Evolutionary conservation across 1,140 invertebrate genomes (phyloP).

Genomic region (Trichomalopsis sarcophagae): DNA sequence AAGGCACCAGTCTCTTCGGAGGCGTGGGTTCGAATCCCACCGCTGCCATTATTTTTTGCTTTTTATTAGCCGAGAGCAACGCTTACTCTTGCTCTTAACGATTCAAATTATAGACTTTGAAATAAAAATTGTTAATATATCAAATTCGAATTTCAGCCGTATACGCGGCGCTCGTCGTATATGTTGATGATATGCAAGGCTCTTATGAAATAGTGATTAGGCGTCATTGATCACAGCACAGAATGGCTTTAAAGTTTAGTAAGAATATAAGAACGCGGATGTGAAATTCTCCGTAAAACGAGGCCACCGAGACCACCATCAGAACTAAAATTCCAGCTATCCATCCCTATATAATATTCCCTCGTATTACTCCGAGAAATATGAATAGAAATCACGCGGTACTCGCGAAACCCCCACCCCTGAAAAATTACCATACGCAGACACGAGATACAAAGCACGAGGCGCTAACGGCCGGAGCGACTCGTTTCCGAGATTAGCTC

Average conservation of each 20-base stretch:
- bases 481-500: background rate
- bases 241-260: no score
- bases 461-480: background rate
- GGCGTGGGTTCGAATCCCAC: conserved; percentile 99
- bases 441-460: background rate
- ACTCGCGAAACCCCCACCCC: background rate
- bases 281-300: no score
- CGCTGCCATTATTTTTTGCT: conserved; percentile 79
- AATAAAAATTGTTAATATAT: no score
- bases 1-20: conserved; percentile 98
- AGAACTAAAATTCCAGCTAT: background rate
- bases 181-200: background rate
- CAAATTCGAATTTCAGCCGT: background rate
- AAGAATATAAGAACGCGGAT: no score
- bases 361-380: background rate
- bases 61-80: background rate
- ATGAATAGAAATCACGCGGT: background rate
- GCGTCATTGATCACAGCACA: background rate
- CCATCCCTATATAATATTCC: background rate
- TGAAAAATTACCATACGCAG: conserved; percentile 4
- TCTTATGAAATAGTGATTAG: background rate
- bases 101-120: background rate
- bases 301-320: background rate
- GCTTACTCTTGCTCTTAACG: background rate
- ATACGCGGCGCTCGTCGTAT: background rate